These are phyloP conservation scores for Dissostichus mawsoni DNA, from an alignment of 2,113 vertebrate genomes.

Conservation along the genomic window DNA sequence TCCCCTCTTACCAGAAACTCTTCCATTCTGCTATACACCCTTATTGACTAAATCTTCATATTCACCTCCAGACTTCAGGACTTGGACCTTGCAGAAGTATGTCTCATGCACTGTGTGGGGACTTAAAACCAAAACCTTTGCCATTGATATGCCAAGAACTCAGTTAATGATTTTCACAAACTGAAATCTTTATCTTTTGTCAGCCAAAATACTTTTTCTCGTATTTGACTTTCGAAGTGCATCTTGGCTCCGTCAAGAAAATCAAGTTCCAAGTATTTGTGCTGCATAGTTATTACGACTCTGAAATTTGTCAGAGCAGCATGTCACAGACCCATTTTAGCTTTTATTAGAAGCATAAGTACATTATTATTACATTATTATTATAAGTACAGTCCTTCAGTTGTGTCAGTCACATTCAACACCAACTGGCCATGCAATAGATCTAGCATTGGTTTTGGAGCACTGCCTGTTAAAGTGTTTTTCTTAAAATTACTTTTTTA, in stretches of 20 bases:
- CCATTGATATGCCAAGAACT: not conserved
- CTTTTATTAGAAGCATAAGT: not conserved
- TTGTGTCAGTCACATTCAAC: not conserved
- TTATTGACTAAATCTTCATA: not conserved
- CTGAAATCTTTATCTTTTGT: not conserved
- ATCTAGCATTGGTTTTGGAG: not conserved
- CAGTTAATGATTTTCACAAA: not conserved
- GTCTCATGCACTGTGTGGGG: not conserved
- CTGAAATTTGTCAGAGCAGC: not conserved
- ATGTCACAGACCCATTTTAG: slow-evolving; percentile 7
- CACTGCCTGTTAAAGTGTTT: no score
- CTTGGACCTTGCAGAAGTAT: not conserved
- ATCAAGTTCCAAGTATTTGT: not conserved
- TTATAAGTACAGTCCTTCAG: not conserved
- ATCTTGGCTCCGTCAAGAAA: not conserved
- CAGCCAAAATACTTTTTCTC: not conserved
- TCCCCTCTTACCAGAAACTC: not conserved
- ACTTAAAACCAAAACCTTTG: not conserved
- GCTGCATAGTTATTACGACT: slow-evolving; percentile 3
- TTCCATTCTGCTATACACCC: not conserved
- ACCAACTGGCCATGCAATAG: not conserved
- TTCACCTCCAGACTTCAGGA: not conserved
- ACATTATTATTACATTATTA: no score
- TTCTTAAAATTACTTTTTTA: no score
- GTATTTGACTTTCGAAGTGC: not conserved